These are phyloP conservation scores for Stictonetta naevosa DNA, from an alignment of 2,113 vertebrate genomes.

Conservation along the genomic window DNA sequence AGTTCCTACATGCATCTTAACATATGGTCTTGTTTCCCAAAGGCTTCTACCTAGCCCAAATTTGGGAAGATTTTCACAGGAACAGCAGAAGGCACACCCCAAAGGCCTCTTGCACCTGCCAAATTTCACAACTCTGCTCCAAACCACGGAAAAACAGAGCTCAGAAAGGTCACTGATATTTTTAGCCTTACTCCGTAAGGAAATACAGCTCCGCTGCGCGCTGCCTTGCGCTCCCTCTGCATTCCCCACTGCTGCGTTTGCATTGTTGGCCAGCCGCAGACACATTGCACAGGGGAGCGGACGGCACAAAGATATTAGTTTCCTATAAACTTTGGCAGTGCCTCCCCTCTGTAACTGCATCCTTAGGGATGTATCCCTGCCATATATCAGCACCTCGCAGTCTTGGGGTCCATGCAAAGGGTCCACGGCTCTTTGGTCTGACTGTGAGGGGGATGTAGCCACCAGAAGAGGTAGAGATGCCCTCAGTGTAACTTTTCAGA, in stretches of 20 bases:
- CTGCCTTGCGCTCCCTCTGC: not conserved
- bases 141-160: conserved; percentile 57
- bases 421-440: not conserved
- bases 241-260: not conserved
- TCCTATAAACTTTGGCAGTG: not conserved
- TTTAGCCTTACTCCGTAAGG: conserved; percentile 39
- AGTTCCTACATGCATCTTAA: not conserved
- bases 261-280: not conserved
- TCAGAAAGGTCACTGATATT: conserved; percentile 61
- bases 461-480: not conserved
- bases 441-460: not conserved
- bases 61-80: conserved; percentile 62
- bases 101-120: conserved; percentile 61
- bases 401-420: not conserved
- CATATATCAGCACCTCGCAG: not conserved
- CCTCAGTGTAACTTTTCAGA: not conserved
- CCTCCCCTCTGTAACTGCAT: not conserved
- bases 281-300: not conserved
- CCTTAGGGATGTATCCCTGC: not conserved
- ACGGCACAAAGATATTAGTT: not conserved
- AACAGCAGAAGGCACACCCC: conserved; percentile 67
- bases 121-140: conserved; percentile 60
- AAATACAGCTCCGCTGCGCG: not conserved
- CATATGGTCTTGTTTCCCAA: conserved; percentile 51
- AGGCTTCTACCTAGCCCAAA: conserved; percentile 55